A percentile compares a stretch with the other conserved stretches of the same genome.
Conservation (phyloP, 23 tunicate species). For the Halocynthia roretzi region DNA sequence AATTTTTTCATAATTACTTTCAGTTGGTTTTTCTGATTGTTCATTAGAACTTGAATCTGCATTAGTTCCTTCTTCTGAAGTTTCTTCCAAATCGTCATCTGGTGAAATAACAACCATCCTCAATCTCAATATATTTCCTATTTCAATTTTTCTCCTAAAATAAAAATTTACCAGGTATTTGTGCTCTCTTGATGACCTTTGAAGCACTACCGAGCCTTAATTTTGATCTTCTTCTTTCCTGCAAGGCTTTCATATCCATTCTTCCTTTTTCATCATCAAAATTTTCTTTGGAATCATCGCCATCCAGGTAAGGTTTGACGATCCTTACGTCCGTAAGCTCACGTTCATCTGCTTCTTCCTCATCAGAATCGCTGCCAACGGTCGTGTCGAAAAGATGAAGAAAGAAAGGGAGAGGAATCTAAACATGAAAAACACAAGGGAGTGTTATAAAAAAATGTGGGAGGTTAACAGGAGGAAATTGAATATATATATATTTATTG, state of each 20-base stretch:
- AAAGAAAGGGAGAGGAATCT: conserved; percentile 88
- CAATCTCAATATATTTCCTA: too few species aligned
- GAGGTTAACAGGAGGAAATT: not conserved
- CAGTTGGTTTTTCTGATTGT: not conserved
- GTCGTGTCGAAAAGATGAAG: conserved; percentile 76
- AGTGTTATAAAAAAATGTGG: not conserved
- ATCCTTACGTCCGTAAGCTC: conserved; percentile 49
- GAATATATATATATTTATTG: not conserved
- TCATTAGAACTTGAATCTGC: not conserved
- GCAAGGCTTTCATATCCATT: conserved; percentile 4
- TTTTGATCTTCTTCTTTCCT: conserved; percentile 55
- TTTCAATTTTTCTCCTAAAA: too few species aligned
- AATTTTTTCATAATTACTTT: not conserved
- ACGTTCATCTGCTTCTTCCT: conserved; percentile 22
- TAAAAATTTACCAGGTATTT: not conserved
- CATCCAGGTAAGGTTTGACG: conserved; percentile 48
- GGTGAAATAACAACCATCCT: not conserved
- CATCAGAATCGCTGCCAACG: conserved; percentile 55
- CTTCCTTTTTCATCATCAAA: conserved; percentile 22
- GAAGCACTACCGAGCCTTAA: conserved; percentile 73
- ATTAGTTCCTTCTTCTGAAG: not conserved
- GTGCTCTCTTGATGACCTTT: conserved; percentile 23
- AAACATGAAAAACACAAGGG: not conserved
- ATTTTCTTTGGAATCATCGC: conserved; percentile 10
- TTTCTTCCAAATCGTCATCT: not conserved